These are phyloP conservation scores for Cyrtodaria siliqua DNA, from an alignment of 2,888 invertebrate species.

Conservation along the genomic window DNA sequence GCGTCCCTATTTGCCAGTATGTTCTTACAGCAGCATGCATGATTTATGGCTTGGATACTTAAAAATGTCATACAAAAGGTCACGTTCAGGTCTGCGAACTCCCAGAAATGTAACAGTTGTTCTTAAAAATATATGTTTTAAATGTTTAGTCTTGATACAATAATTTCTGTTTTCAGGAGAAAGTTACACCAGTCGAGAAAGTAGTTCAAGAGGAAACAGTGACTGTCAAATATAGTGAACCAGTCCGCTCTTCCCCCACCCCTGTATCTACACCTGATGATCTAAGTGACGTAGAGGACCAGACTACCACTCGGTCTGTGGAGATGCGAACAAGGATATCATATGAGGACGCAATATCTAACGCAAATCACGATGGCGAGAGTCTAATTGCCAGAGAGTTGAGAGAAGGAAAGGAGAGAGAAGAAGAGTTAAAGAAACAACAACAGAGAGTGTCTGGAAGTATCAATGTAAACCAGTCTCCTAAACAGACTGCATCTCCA, in stretches of 20 bases:
- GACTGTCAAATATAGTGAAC: constrained; percentile 20
- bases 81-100: too few species aligned
- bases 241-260: constrained; percentile 30
- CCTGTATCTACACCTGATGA: constrained; percentile 46
- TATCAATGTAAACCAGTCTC: not conserved
- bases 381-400: constrained; percentile 86
- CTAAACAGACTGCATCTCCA: constrained; percentile 2
- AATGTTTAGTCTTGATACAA: too few species aligned
- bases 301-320: constrained; percentile 9
- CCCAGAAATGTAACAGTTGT: too few species aligned
- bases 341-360: constrained; percentile 76
- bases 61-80: too few species aligned
- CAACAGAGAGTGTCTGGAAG: constrained; percentile 31
- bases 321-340: constrained; percentile 55
- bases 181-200: constrained; percentile 10
- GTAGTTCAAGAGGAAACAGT: constrained; percentile 33
- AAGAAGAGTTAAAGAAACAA: constrained; percentile 86
- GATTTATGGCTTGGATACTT: too few species aligned
- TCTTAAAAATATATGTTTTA: too few species aligned
- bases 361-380: constrained; percentile 81
- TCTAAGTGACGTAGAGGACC: constrained; percentile 47
- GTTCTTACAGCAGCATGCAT: too few species aligned
- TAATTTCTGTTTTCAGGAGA: constrained; percentile 2
- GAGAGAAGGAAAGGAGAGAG: constrained; percentile 86
- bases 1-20: too few species aligned